Conservation (phyloP, 2,888 invertebrate genomes). For the Lepidochitona cinerea region DNA sequence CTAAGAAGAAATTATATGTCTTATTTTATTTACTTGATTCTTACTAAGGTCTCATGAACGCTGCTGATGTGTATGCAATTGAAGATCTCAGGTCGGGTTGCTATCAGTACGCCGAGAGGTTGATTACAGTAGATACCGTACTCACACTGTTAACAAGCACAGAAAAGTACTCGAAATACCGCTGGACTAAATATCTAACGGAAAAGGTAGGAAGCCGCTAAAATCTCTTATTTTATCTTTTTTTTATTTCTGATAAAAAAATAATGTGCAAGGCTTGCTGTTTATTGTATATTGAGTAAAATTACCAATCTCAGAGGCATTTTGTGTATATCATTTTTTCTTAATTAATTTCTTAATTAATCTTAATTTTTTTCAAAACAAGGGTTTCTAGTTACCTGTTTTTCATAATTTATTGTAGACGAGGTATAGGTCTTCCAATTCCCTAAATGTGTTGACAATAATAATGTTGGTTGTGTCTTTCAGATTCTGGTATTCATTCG, state of each 20-base stretch:
- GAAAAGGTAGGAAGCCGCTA: background rate
- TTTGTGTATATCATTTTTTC: background rate
- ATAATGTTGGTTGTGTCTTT: too few relatives aligned
- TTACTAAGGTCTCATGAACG: background rate
- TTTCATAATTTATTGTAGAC: too few relatives aligned
- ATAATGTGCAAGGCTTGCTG: background rate
- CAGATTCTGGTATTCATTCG: conserved; percentile 4
- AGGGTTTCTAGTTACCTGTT: too few relatives aligned
- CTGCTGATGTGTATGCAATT: background rate
- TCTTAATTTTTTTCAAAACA: too few relatives aligned
- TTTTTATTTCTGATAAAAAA: background rate
- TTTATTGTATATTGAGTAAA: too few relatives aligned
- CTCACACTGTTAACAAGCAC: background rate
- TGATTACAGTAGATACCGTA: background rate
- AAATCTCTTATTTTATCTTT: too few relatives aligned
- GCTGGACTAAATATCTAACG: background rate
- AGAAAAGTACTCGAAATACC: background rate
- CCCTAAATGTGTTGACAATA: too few relatives aligned
- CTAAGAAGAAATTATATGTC: too few relatives aligned
- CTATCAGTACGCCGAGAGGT: background rate
- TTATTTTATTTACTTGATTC: too few relatives aligned
- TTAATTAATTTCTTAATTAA: too few relatives aligned
- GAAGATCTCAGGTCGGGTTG: background rate
- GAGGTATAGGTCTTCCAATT: too few relatives aligned
- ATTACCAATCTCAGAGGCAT: too few relatives aligned